phyloP scores from a whole-genome alignment of 2,113 vertebrate species.

The Eretmodus cyanostictus region DNA sequence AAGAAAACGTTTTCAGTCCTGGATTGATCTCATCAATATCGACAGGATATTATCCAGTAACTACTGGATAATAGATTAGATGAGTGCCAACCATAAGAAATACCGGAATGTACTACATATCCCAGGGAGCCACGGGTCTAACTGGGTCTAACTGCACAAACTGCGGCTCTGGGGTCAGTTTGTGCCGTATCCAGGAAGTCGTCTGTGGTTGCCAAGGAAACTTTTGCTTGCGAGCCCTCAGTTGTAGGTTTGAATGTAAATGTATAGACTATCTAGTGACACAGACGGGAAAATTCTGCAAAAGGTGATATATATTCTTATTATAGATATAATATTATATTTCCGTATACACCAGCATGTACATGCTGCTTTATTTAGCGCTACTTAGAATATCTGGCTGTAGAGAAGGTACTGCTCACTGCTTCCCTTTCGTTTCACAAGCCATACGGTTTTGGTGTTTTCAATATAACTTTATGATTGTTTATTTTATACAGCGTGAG shows the following conservation, averaged over 20 bases:
- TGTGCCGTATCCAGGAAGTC: slow-evolving; percentile 72
- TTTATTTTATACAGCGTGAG: background rate
- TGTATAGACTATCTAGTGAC: background rate
- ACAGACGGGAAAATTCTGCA: background rate
- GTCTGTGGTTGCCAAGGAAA: slow-evolving; percentile 67
- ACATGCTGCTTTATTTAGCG: background rate
- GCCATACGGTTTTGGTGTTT: rapidly evolving
- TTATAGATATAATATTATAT: background rate
- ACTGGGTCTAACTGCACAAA: background rate
- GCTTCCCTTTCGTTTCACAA: background rate
- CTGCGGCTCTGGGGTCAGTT: background rate
- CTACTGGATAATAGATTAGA: background rate
- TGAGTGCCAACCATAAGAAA: background rate
- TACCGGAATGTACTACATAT: slow-evolving; percentile 46
- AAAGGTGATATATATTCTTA: background rate
- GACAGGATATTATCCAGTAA: background rate
- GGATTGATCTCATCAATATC: background rate
- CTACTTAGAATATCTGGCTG: background rate
- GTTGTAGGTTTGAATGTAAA: background rate
- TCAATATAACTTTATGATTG: background rate
- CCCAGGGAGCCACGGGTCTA: slow-evolving; percentile 30
- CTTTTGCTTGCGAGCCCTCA: slow-evolving; percentile 12
- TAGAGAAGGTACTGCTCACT: background rate
- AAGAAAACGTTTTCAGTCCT: background rate
- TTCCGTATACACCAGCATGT: background rate